Evolutionary conservation across 2,888 invertebrate species (phyloP).

Genomic region (Tinea trinotella): DNA sequence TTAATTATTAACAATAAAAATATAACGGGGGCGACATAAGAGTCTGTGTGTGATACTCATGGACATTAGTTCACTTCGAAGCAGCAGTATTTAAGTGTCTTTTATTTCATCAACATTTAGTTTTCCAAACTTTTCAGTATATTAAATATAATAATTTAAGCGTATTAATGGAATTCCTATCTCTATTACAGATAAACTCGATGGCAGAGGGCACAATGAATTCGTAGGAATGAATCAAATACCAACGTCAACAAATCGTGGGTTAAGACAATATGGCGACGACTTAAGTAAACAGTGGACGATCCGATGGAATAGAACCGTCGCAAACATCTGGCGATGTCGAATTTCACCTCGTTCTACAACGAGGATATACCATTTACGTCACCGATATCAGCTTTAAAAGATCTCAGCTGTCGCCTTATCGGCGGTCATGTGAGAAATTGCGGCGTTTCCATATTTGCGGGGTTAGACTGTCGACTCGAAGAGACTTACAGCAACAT

Average conservation of each 20-base stretch:
- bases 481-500: slow-evolving; percentile 22
- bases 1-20: too few species aligned
- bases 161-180: neutral
- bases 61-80: neutral
- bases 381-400: slow-evolving; percentile 30
- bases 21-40: neutral
- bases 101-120: neutral
- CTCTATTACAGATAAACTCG: slow-evolving; percentile 19
- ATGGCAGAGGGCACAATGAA: slow-evolving; percentile 7
- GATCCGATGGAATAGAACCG: slow-evolving; percentile 17
- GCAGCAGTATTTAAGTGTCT: neutral
- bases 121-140: neutral
- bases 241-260: slow-evolving; percentile 1
- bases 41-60: neutral
- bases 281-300: slow-evolving; percentile 5
- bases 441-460: slow-evolving; percentile 17
- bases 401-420: slow-evolving; percentile 50
- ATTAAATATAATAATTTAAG: neutral
- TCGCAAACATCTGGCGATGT: slow-evolving; percentile 21
- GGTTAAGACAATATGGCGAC: slow-evolving; percentile 14
- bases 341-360: slow-evolving; percentile 21
- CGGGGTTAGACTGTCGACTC: slow-evolving; percentile 43
- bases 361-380: slow-evolving; percentile 10
- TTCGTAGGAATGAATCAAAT: slow-evolving; percentile 15
- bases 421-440: slow-evolving; percentile 32